phyloP scores from a whole-genome alignment of 2,888 invertebrate species.

The Xylota sylvarum region DNA sequence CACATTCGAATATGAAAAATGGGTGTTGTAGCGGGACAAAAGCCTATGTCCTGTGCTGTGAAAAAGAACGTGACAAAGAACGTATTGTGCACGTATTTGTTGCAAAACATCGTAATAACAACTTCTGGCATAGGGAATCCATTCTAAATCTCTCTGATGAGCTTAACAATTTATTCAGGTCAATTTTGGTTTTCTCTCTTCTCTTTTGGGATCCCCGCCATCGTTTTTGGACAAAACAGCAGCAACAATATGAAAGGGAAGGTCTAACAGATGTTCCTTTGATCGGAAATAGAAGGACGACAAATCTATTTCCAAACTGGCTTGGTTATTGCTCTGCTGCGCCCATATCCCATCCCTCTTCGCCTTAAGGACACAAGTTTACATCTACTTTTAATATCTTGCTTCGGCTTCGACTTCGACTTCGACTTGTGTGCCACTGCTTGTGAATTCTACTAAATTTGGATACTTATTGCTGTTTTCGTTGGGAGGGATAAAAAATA shows the following conservation, averaged over 20 bases:
- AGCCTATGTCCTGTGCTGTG: conserved; percentile 41
- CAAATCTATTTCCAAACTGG: conserved; percentile 75
- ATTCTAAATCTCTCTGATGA: conserved; percentile 74
- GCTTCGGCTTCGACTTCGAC: conserved; percentile 38
- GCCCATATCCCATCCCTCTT: background rate
- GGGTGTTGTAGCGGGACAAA: conserved; percentile 69
- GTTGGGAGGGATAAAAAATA: conserved; percentile 18
- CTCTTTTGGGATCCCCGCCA: background rate
- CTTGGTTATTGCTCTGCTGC: conserved; percentile 70
- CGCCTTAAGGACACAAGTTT: conserved; percentile 67
- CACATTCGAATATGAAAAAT: conserved; percentile 76
- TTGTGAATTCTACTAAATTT: conserved; percentile 68
- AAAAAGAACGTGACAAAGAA: conserved; percentile 70
- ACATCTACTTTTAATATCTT: conserved; percentile 76
- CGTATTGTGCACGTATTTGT: conserved; percentile 69
- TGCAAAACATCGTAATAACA: conserved; percentile 76
- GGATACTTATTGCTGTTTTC: conserved; percentile 71
- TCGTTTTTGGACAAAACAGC: conserved; percentile 33
- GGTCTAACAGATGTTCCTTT: conserved; percentile 74
- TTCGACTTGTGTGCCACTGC: conserved; percentile 30
- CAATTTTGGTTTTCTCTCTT: conserved; percentile 36
- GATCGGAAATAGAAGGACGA: conserved; percentile 70
- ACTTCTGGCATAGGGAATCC: conserved; percentile 68
- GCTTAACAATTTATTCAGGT: conserved; percentile 74
- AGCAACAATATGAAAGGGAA: conserved; percentile 53